Conservation (phyloP, 2,113 vertebrate genomes). For the Dendrocopos noguchii region DNA sequence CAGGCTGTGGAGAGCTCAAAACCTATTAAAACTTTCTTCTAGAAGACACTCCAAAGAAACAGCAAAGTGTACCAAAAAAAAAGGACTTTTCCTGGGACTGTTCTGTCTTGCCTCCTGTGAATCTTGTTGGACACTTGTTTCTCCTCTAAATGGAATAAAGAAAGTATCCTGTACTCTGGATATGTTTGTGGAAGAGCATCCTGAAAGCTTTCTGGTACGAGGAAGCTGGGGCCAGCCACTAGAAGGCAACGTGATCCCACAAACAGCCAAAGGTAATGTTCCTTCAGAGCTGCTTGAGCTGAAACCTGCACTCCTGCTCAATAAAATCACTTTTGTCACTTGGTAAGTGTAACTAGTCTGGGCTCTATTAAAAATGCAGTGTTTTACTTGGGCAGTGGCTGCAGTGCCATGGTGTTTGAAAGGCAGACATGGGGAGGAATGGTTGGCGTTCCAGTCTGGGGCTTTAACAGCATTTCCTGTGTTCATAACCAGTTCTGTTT, state of each 20-base stretch:
- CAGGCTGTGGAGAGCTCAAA: not conserved
- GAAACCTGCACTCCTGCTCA: not conserved
- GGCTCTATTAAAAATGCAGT: not conserved
- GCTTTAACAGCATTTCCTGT: not conserved
- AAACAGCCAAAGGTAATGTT: not conserved
- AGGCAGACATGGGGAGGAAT: too few species aligned
- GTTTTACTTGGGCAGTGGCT: not conserved
- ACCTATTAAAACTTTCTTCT: not conserved
- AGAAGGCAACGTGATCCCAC: slow-evolving; percentile 65
- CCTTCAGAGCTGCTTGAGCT: not conserved
- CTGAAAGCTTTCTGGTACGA: not conserved
- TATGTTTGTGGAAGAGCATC: not conserved
- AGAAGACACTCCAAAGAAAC: not conserved
- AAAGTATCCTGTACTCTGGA: not conserved
- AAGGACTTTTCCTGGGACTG: not conserved
- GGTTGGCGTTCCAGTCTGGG: not conserved
- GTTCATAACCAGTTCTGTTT: not conserved
- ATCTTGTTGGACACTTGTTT: not conserved
- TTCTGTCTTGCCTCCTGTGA: not conserved
- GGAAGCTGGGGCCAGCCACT: slow-evolving; percentile 43
- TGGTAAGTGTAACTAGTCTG: not conserved
- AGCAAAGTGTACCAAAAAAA: not conserved
- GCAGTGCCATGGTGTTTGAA: too few species aligned
- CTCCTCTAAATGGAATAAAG: not conserved
- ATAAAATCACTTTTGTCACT: not conserved